Percentiles rank a stretch among this genome's conserved stretches.
Evolutionary conservation across 2,888 invertebrate genomes (phyloP).

Genomic region (Rapana venosa): DNA sequence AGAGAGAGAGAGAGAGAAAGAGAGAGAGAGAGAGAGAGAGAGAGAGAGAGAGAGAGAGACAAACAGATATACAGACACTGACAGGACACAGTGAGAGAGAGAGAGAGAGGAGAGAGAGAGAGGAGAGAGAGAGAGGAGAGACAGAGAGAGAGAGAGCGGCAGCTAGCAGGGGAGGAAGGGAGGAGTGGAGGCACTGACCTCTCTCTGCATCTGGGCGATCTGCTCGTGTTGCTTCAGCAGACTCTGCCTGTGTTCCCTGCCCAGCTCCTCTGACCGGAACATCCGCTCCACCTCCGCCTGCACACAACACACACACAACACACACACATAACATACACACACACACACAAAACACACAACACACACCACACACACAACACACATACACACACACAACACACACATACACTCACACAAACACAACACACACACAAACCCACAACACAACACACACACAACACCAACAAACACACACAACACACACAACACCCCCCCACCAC

Average conservation of each 20-base stretch:
- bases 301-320: background rate
- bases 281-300: conserved; percentile 84
- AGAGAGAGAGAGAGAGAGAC: background rate
- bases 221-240: conserved; percentile 73
- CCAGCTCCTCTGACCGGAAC: conserved; percentile 72
- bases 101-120: background rate
- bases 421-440: background rate
- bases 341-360: background rate
- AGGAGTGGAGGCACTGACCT: conserved; percentile 31
- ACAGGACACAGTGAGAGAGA: background rate
- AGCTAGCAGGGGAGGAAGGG: background rate
- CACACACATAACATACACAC: background rate
- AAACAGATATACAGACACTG: background rate
- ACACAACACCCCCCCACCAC: too few relatives aligned
- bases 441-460: background rate
- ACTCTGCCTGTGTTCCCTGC: conserved; percentile 72
- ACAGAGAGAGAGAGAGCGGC: background rate
- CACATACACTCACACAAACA: too few relatives aligned
- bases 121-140: background rate
- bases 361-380: background rate
- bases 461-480: too few relatives aligned
- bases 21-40: background rate
- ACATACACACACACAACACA: too few relatives aligned
- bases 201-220: conserved; percentile 60
- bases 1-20: background rate